These are phyloP conservation scores for Steromphala cineraria DNA, from an alignment of 2,888 invertebrate species.

Conservation along the genomic window DNA sequence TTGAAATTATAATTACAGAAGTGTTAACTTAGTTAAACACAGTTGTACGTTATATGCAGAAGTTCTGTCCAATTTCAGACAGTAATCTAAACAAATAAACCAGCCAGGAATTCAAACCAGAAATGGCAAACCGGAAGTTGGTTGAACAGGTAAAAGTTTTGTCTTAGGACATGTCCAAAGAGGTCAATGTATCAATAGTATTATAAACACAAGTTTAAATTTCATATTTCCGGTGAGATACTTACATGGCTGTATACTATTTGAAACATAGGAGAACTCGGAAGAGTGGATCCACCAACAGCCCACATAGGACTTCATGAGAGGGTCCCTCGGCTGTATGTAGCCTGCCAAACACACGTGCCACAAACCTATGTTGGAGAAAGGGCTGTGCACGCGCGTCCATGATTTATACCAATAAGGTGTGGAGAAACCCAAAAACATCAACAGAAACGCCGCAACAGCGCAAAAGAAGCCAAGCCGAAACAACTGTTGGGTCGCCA, in stretches of 20 bases:
- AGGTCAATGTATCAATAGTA: background rate
- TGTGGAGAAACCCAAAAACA: slow-evolving; percentile 63
- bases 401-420: slow-evolving; percentile 71
- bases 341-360: slow-evolving; percentile 67
- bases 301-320: slow-evolving; percentile 65
- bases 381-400: slow-evolving; percentile 66
- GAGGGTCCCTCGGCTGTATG: slow-evolving; percentile 63
- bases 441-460: slow-evolving; percentile 48
- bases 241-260: slow-evolving; percentile 66
- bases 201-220: no score
- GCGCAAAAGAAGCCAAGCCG: slow-evolving; percentile 51
- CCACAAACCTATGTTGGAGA: slow-evolving; percentile 68
- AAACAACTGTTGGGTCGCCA: slow-evolving; percentile 42
- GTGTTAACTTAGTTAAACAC: no score
- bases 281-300: slow-evolving; percentile 71
- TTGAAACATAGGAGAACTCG: slow-evolving; percentile 55
- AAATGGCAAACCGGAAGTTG: background rate
- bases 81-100: no score
- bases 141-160: background rate
- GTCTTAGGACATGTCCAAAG: no score
- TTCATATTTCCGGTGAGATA: background rate
- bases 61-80: no score
- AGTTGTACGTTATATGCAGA: no score
- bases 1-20: no score
- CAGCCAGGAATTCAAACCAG: background rate